phyloP scores from a whole-genome alignment of 2,888 invertebrate species.

The Chrysina gloriosa region DNA sequence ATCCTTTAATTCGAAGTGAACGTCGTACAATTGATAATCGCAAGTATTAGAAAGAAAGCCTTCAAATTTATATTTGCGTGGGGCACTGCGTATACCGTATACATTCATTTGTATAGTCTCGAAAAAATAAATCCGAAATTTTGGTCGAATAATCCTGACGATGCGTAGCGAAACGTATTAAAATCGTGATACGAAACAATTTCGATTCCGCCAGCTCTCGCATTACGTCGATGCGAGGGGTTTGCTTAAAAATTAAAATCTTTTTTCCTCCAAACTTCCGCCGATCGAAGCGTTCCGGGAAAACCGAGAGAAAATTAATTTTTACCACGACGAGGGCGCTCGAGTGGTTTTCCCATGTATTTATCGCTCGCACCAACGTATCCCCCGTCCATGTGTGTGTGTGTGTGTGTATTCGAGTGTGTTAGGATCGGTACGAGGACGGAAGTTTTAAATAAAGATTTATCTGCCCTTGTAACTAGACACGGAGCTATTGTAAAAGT shows the following conservation, averaged over 20 bases:
- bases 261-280: not conserved
- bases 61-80: no score
- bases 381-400: not conserved
- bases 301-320: not conserved
- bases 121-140: no score
- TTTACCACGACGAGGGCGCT: not conserved
- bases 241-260: not conserved
- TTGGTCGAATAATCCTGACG: no score
- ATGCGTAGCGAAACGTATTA: not conserved
- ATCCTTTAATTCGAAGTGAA: no score
- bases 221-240: not conserved
- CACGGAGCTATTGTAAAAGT: conserved; percentile 45
- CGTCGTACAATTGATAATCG: no score
- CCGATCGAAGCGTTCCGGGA: not conserved
- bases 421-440: no score
- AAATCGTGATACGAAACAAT: no score
- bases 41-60: no score
- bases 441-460: conserved; percentile 41
- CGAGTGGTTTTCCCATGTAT: no score
- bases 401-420: not conserved
- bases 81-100: no score
- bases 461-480: conserved; percentile 45
- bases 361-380: not conserved
- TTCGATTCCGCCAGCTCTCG: not conserved
- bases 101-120: no score